These are phyloP conservation scores for Strigamia transsilvanica DNA, from an alignment of 2,888 invertebrate species.

Conservation along the genomic window DNA sequence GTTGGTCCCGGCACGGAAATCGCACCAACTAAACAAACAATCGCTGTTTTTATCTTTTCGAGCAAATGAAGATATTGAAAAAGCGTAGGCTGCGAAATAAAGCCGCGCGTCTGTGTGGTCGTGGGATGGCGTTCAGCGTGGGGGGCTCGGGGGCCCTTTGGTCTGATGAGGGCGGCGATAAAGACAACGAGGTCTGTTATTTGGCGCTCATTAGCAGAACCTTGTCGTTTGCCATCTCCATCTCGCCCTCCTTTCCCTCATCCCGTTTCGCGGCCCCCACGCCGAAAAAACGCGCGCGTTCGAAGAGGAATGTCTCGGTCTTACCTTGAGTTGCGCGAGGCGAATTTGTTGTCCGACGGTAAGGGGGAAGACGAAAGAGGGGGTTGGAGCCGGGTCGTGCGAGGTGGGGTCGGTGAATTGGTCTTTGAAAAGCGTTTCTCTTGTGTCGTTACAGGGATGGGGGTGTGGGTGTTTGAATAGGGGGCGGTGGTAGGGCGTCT, in stretches of 20 bases:
- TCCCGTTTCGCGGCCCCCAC: not conserved
- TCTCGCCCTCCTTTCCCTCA: not conserved
- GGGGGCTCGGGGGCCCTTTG: slow-evolving; percentile 46
- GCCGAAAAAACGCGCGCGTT: not conserved
- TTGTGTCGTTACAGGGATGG: slow-evolving; percentile 39
- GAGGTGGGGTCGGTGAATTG: slow-evolving; percentile 36
- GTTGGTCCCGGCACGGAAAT: not conserved
- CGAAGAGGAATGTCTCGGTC: not conserved
- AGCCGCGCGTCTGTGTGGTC: slow-evolving; percentile 27
- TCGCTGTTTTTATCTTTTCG: not conserved
- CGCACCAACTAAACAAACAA: not conserved
- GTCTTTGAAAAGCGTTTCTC: slow-evolving; percentile 44
- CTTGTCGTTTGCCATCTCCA: slow-evolving; percentile 45
- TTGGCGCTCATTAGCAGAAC: slow-evolving; percentile 45
- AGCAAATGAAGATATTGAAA: not conserved
- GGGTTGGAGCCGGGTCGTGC: slow-evolving; percentile 21
- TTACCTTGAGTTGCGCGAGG: slow-evolving; percentile 18
- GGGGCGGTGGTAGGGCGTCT: slow-evolving; percentile 43
- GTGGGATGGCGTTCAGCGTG: slow-evolving; percentile 36
- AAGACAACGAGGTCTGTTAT: slow-evolving; percentile 48
- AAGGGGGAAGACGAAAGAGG: not conserved
- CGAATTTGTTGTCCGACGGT: not conserved
- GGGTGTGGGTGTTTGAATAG: slow-evolving; percentile 49
- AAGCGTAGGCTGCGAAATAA: slow-evolving; percentile 16
- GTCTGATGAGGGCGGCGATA: slow-evolving; percentile 37